A percentile compares a stretch with the other conserved stretches of the same genome.
Evolutionary conservation across 2,888 invertebrate species (phyloP).

Genomic region (Lingula anatina): DNA sequence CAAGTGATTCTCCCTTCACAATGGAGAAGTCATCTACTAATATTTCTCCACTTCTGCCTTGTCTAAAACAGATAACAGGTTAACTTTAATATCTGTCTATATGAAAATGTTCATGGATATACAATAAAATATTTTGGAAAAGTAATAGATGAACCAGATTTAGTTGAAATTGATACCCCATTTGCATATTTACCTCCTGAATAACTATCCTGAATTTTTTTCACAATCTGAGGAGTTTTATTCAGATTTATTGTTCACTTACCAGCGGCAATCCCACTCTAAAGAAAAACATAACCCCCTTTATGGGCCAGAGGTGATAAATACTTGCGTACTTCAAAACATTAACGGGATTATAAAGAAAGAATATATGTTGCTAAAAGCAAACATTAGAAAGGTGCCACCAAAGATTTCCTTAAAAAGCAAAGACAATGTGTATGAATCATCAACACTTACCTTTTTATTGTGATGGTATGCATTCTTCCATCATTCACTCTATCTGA

Average conservation of each 20-base stretch:
- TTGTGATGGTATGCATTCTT: slow-evolving; percentile 69
- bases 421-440: too few species aligned
- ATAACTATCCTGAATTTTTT: too few species aligned
- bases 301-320: neutral
- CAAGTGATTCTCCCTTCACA: slow-evolving; percentile 62
- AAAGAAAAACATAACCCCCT: too few species aligned
- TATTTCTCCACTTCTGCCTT: slow-evolving; percentile 25
- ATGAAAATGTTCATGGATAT: too few species aligned
- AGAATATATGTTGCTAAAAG: neutral
- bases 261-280: too few species aligned
- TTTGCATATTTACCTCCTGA: too few species aligned
- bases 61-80: slow-evolving; percentile 12
- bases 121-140: too few species aligned
- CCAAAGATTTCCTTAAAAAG: neutral
- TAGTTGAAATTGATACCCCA: neutral
- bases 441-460: slow-evolving; percentile 32
- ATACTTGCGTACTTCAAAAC: neutral
- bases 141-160: too few species aligned
- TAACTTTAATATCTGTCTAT: neutral
- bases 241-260: too few species aligned
- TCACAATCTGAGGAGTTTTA: neutral
- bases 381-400: neutral
- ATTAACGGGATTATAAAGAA: neutral
- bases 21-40: slow-evolving; percentile 60
- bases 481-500: slow-evolving; percentile 71